phyloP scores from a whole-genome alignment of 2,113 vertebrate genomes.

The Pseudopipra pipra region DNA sequence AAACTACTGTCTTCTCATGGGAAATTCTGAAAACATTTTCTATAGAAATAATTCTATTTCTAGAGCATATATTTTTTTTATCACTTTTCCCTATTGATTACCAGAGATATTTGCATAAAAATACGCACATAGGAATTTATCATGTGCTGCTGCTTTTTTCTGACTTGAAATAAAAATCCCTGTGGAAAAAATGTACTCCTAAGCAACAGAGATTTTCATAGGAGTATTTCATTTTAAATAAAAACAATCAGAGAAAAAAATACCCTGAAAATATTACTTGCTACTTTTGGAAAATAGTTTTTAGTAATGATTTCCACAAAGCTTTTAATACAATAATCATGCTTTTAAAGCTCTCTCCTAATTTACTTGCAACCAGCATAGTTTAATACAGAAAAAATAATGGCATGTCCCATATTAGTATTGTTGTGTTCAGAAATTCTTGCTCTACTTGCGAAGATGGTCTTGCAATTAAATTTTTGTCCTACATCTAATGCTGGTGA shows the following conservation, averaged over 20 bases:
- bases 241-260: slow-evolving; percentile 26
- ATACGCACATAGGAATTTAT: slow-evolving; percentile 21
- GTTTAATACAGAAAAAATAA: slow-evolving; percentile 30
- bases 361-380: slow-evolving; percentile 4
- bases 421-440: background rate
- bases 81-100: slow-evolving; percentile 48
- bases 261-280: background rate
- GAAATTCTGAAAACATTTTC: slow-evolving; percentile 35
- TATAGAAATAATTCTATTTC: slow-evolving; percentile 43
- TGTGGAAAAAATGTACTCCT: slow-evolving; percentile 22
- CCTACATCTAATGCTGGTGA: background rate
- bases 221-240: slow-evolving; percentile 10
- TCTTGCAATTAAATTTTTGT: slow-evolving; percentile 6
- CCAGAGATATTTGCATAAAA: slow-evolving; percentile 34
- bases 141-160: slow-evolving; percentile 26
- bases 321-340: slow-evolving; percentile 41
- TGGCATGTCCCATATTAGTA: background rate
- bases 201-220: slow-evolving; percentile 33
- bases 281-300: slow-evolving; percentile 38
- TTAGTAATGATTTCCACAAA: slow-evolving; percentile 37
- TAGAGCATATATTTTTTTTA: slow-evolving; percentile 36
- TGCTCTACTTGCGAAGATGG: background rate
- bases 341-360: slow-evolving; percentile 39
- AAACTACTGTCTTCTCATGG: slow-evolving; percentile 28
- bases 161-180: slow-evolving; percentile 47